Evolutionary conservation across 37 sponge, comb jelly and placozoan genomes (phyloP).

Genomic region (Cladorhizidae sp.): DNA sequence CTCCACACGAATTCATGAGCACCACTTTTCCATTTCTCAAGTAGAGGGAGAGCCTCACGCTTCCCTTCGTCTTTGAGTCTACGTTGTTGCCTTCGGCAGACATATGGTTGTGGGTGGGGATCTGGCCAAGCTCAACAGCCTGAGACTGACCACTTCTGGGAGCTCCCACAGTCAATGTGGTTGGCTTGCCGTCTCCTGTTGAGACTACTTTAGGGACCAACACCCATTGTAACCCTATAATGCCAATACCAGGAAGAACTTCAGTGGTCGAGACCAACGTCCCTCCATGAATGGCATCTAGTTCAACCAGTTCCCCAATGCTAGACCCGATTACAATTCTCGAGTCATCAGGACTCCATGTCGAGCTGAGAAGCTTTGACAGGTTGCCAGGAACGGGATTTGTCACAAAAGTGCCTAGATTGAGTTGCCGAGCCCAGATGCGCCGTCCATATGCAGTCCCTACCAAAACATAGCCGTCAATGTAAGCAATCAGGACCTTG

Average conservation of each 20-base stretch:
- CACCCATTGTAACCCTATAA: conserved; percentile 87
- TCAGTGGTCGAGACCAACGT: conserved; percentile 87
- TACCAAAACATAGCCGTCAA: conserved; percentile 89
- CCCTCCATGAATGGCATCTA: conserved; percentile 78
- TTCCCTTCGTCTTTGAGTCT: not conserved
- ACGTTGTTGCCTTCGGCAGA: not conserved
- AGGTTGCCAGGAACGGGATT: conserved; percentile 63
- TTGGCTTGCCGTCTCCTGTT: conserved; percentile 8
- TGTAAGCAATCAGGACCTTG: conserved; percentile 86
- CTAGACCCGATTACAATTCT: conserved; percentile 82
- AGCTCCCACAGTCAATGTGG: conserved; percentile 4
- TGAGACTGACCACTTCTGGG: not conserved
- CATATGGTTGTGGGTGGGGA: not conserved
- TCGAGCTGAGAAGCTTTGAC: conserved; percentile 72
- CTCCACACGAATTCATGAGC: conserved; percentile 89
- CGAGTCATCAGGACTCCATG: conserved; percentile 90
- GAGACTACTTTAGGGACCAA: conserved; percentile 39
- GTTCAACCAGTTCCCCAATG: conserved; percentile 90
- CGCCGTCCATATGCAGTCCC: conserved; percentile 88
- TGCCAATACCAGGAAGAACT: conserved; percentile 89
- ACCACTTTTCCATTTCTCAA: conserved; percentile 90
- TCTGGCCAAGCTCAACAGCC: conserved; percentile 21
- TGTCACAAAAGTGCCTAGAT: conserved; percentile 85
- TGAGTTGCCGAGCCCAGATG: conserved; percentile 89
- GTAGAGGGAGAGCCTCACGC: conserved; percentile 77